Conservation (phyloP, 1,140 invertebrate genomes). For the Conus ventricosus region DNA sequence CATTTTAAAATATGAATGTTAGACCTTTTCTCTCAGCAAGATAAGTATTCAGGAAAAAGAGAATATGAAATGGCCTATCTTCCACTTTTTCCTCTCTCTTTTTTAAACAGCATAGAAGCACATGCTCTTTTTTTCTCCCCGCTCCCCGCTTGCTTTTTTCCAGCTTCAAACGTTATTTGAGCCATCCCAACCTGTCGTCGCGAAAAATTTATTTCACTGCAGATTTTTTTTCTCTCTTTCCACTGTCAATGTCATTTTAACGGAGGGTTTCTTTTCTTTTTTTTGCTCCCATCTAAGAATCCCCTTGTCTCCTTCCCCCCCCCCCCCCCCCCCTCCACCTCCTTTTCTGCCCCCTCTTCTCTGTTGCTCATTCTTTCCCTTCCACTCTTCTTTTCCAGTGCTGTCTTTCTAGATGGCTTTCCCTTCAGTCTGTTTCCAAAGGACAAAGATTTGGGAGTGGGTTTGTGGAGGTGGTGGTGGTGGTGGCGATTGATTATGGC, state of each 20-base stretch:
- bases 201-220: conserved; percentile 7
- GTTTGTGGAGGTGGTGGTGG: too few species aligned
- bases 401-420: neutral
- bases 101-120: too few species aligned
- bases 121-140: neutral
- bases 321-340: neutral
- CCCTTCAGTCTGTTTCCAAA: neutral
- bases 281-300: neutral
- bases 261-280: neutral
- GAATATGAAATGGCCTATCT: neutral
- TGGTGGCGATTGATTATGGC: too few species aligned
- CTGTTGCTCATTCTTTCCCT: neutral
- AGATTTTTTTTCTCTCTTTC: neutral
- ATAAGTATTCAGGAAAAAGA: too few species aligned
- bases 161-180: neutral
- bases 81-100: neutral
- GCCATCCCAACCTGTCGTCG: conserved; percentile 5
- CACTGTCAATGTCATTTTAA: neutral
- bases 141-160: neutral
- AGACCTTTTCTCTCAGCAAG: too few species aligned
- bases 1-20: too few species aligned
- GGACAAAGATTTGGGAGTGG: too few species aligned
- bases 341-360: neutral
- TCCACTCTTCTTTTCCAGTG: neutral
- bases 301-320: neutral